Evolutionary conservation across 2,888 invertebrate genomes (phyloP), one percentile per base, ranked within the genome.

Genomic region (Pristionchus exspectatus): DNA sequence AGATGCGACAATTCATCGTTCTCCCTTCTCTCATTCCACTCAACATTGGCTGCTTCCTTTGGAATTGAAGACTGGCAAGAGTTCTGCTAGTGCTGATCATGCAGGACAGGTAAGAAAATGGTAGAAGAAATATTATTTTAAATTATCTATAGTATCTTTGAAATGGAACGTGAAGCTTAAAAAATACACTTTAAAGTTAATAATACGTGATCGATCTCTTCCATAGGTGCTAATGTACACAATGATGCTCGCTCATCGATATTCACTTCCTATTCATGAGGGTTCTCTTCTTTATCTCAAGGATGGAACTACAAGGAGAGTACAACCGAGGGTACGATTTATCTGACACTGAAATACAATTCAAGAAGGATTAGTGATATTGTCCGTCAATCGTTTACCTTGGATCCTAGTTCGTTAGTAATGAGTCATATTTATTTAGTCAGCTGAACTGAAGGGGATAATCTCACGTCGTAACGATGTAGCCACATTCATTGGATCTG

Each of bases 41-140:
- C 33, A 33, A 50, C 59, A 96, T 93, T 96, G 74, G 96, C 18
- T 88, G n/a, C 74, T 98, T 93, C 98, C 99, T 0, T 95, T 99
- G 12, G 99, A 99, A 95, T 95, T 99, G 92, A 99, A 99, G 96
- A 98, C 98, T 0, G 99, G 99, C 0, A 96, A 96, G 90, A 96
- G 98, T 0, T 96, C 97, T 0, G 97, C 97, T 94, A 98, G 98
- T 4, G 96, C 97, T 59, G 98, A 98, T 94, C 99, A 99, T 95
- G 98, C 91, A 18, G 91, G 84, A 87, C 92, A 92, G 88, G 92
- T 90, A 12, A 33, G 84, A 27, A 27, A 7, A 50, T 50, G 44
- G 9, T 7, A 50, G 44, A 50, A 12, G 44, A 50, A 50, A 50
- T 50, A 50, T 50, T 50, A 50, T 50, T 50, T 50, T 50, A 12